Percentiles rank a stretch among this genome's conserved stretches.
These are phyloP conservation scores for Archegozetes longisetosus DNA, from an alignment of 1,140 invertebrate genomes.

Conservation along the genomic window DNA sequence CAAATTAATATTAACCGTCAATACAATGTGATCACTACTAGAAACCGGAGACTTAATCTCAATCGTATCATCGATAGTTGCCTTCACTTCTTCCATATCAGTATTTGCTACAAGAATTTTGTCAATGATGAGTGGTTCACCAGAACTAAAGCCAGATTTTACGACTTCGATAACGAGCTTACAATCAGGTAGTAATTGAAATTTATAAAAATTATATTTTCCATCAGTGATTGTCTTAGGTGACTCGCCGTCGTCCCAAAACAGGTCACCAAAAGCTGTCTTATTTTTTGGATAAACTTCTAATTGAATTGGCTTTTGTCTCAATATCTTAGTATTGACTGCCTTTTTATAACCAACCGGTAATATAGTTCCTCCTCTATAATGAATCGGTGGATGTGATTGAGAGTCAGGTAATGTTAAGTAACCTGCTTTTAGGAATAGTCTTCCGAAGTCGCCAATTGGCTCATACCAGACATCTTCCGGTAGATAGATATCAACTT, in stretches of 20 bases:
- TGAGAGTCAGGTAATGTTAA: not conserved
- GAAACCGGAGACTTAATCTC: too few relatives aligned
- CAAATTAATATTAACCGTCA: too few relatives aligned
- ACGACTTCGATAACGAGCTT: too few relatives aligned
- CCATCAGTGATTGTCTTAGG: slow-evolving; percentile 17
- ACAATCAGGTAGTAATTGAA: too few relatives aligned
- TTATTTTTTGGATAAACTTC: slow-evolving; percentile 38
- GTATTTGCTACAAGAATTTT: too few relatives aligned
- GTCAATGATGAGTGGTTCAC: too few relatives aligned
- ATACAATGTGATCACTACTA: too few relatives aligned
- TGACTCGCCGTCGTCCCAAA: slow-evolving; percentile 55
- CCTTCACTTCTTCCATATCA: too few relatives aligned
- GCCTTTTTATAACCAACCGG: not conserved
- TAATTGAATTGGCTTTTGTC: slow-evolving; percentile 37
- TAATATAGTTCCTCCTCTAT: not conserved
- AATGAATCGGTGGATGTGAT: not conserved
- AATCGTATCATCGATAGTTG: too few relatives aligned
- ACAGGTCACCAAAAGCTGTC: slow-evolving; percentile 43
- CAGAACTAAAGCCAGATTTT: too few relatives aligned
- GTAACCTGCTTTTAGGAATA: not conserved
- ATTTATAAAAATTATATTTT: slow-evolving; percentile 6
- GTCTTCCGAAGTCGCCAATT: not conserved
- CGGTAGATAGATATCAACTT: not conserved
- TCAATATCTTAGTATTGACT: not conserved
- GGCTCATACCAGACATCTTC: not conserved